Base-by-base conservation (phyloP, 2,797 vertebrate species). In the Channa striata region DNA sequence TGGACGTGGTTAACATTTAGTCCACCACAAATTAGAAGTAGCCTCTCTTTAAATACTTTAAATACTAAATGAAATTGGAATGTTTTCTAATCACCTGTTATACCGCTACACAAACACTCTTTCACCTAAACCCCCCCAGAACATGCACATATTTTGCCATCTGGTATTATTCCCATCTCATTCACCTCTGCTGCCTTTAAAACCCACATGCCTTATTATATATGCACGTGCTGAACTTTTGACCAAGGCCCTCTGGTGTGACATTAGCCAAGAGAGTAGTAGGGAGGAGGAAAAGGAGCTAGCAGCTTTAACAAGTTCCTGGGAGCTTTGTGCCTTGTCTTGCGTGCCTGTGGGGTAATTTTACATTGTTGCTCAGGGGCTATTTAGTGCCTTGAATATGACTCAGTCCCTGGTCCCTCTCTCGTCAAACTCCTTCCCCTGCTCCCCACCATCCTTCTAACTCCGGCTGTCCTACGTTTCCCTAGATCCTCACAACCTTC, bases 271-370 rank as follows among this genome's bases (percentile, higher is more conserved):
- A 76, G 74, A 83, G 72, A 77, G 59, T 16, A 19, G 40, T 92
- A 83, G 89, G 91, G 88, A 72, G 93, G 93, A 62, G 58, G 92
- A 66, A 51, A 51, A 63, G 94, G 95, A 78, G 84, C 89, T 70
- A 40, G 93, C 86, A 89, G 89, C 95, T 96, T 89, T 98, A 98
- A 97, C 96, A 97, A 97, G 97, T 97, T 97, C 96, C 96, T 96
- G 89, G 91, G 96, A 97, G 97, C 96, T 96, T 96, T 96, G 87
- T 88, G 91, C 83, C 91, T 89, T 67, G 87, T 95, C 93, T 93
- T 93, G 79, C 84, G 91, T 90, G 93, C 94, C 93, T 91, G 92
- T 93, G 93, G 84, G 94, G 94, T 95, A 94, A 96, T 96, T 96
- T 95, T 94, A 93, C 94, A 90, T 92, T 91, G 93, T 94, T 94